These are phyloP conservation scores for Holcopasites calliopsidis DNA, from an alignment of 1,140 invertebrate species.

Conservation along the genomic window DNA sequence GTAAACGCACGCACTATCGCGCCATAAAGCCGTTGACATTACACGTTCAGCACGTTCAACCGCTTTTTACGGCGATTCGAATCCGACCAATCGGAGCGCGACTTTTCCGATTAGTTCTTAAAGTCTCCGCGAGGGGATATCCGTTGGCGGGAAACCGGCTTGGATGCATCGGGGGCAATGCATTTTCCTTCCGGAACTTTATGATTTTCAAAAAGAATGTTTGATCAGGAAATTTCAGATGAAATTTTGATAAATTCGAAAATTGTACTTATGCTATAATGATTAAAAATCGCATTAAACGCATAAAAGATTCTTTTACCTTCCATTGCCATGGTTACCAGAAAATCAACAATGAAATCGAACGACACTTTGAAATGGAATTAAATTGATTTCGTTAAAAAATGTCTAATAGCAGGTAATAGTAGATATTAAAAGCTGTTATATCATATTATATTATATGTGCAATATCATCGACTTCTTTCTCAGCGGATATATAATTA, in stretches of 20 bases:
- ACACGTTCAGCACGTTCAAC: background rate
- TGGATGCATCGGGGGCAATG: no score
- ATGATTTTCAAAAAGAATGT: no score
- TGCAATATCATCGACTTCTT: background rate
- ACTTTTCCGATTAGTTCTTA: background rate
- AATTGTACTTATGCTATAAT: no score
- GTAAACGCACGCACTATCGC: background rate
- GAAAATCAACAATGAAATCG: background rate
- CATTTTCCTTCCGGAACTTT: no score
- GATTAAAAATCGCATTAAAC: no score
- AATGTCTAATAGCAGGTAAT: background rate
- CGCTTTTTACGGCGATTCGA: conserved; percentile 19
- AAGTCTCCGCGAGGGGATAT: background rate
- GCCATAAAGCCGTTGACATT: conserved; percentile 30
- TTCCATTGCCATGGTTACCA: background rate
- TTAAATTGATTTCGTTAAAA: background rate
- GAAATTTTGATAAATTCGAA: no score
- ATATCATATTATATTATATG: background rate
- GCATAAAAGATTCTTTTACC: no score
- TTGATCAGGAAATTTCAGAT: no score
- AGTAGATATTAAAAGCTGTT: background rate
- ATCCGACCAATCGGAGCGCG: conserved; percentile 19
- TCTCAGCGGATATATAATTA: background rate
- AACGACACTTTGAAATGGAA: background rate
- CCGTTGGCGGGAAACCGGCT: no score